These are phyloP conservation scores for Eupeodes corollae DNA, from an alignment of 1,140 invertebrate genomes.

Conservation along the genomic window DNA sequence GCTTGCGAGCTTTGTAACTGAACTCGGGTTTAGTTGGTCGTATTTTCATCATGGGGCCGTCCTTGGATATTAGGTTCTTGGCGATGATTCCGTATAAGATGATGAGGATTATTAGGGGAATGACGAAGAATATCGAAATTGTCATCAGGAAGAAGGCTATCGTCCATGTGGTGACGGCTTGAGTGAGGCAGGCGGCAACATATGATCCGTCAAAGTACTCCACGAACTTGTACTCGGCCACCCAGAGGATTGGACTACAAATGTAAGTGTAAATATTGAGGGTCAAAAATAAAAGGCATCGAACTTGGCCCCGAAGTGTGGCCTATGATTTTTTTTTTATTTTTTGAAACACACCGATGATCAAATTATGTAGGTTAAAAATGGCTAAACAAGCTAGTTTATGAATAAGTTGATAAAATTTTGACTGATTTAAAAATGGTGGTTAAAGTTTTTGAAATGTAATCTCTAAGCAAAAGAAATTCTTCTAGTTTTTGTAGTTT, in stretches of 20 bases:
- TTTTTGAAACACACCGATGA: too few relatives aligned
- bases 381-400: too few relatives aligned
- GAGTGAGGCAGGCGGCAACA: slow-evolving; percentile 61
- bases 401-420: too few relatives aligned
- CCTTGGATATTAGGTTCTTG: slow-evolving; percentile 66
- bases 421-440: too few relatives aligned
- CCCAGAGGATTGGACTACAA: slow-evolving; percentile 62
- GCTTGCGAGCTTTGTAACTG: slow-evolving; percentile 51
- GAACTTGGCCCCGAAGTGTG: not conserved
- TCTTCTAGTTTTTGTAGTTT: too few relatives aligned
- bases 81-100: slow-evolving; percentile 75
- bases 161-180: slow-evolving; percentile 59
- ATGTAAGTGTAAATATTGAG: slow-evolving; percentile 2
- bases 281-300: not conserved
- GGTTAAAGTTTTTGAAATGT: too few relatives aligned
- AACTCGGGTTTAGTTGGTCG: slow-evolving; percentile 39
- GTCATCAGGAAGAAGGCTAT: slow-evolving; percentile 66
- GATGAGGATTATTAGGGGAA: slow-evolving; percentile 68
- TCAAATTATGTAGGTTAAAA: too few relatives aligned
- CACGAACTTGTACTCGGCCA: slow-evolving; percentile 57
- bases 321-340: not conserved
- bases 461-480: too few relatives aligned
- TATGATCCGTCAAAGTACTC: slow-evolving; percentile 55
- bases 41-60: slow-evolving; percentile 51
- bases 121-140: slow-evolving; percentile 69